A percentile compares a stretch with the other conserved stretches of the same genome.
These are phyloP conservation scores for Gadopsis marmoratus DNA, from an alignment of 2,797 vertebrate species.

Conservation along the genomic window DNA sequence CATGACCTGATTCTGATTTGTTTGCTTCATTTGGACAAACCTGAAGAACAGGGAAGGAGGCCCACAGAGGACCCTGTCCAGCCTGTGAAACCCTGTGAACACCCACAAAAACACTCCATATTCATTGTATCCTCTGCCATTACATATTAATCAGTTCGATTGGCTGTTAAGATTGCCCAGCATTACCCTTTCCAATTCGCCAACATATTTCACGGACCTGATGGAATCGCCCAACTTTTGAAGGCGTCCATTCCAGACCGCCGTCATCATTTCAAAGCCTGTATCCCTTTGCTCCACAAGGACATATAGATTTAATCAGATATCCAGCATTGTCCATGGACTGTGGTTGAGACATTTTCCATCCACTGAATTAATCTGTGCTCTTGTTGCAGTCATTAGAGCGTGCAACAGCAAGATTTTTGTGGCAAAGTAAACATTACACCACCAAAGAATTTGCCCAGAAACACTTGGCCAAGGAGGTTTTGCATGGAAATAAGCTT, in stretches of 20 bases:
- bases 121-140: conserved; percentile 49
- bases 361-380: conserved; percentile 61
- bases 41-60: conserved; percentile 47
- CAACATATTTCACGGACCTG: conserved; percentile 57
- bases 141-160: conserved; percentile 56
- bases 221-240: conserved; percentile 43
- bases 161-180: conserved; percentile 51
- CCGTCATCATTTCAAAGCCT: conserved; percentile 50
- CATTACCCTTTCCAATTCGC: conserved; percentile 47
- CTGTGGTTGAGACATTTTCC: conserved; percentile 69
- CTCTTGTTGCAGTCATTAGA: conserved; percentile 64
- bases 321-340: conserved; percentile 47
- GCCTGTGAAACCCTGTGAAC: conserved; percentile 36
- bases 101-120: conserved; percentile 17
- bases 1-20: conserved; percentile 61
- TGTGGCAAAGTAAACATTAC: conserved; percentile 76
- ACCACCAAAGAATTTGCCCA: conserved; percentile 71
- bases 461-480: conserved; percentile 50
- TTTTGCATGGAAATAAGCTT: conserved; percentile 55
- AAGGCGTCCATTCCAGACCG: conserved; percentile 44
- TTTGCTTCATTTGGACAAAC: conserved; percentile 68
- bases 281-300: conserved; percentile 44
- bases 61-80: conserved; percentile 56
- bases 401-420: conserved; percentile 67
- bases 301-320: conserved; percentile 48